Conservation (phyloP, 2,113 vertebrate species). For the Glaucidium brasilianum region DNA sequence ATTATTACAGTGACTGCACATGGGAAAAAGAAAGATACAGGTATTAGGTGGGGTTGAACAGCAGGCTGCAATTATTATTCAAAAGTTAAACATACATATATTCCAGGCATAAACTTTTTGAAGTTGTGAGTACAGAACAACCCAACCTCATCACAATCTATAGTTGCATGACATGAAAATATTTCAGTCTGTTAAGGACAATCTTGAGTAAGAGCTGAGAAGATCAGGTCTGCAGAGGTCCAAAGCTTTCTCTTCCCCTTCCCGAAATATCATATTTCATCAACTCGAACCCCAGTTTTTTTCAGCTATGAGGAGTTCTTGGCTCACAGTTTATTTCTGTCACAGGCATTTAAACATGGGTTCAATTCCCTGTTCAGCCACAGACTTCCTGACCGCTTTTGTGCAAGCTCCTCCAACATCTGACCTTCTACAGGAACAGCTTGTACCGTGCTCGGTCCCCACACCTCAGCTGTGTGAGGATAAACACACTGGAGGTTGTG, state of each 20-base stretch:
- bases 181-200: not conserved
- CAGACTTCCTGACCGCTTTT: not conserved
- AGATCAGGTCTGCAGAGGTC: not conserved
- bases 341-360: not conserved
- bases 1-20: not conserved
- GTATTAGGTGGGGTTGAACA: not conserved
- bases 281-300: not conserved
- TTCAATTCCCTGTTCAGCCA: not conserved
- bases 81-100: not conserved
- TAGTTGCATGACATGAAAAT: not conserved
- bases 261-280: not conserved
- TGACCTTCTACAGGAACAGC: not conserved
- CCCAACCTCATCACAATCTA: not conserved
- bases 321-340: not conserved
- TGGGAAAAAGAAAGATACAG: not conserved
- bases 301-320: not conserved
- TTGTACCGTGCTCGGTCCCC: rapidly evolving
- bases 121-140: not conserved
- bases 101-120: not conserved
- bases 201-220: not conserved
- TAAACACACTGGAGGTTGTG: not conserved
- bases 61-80: not conserved
- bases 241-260: not conserved
- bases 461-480: not conserved
- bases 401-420: not conserved